Percentiles rank a stretch among this genome's conserved stretches.
These are phyloP conservation scores for Propsilocerus akamusi DNA, from an alignment of 1,140 invertebrate genomes.

Conservation along the genomic window DNA sequence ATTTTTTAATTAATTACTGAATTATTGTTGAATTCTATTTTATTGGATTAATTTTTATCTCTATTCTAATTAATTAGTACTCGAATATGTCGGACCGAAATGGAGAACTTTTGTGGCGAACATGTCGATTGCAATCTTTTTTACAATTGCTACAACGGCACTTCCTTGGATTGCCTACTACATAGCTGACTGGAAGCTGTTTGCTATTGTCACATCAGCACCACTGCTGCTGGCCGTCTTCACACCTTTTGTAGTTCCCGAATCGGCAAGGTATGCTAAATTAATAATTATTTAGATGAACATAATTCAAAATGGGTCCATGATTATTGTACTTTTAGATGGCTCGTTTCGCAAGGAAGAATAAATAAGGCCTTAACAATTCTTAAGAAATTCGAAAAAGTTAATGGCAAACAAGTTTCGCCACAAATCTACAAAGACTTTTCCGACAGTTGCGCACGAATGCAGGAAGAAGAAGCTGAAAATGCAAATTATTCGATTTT, in stretches of 20 bases:
- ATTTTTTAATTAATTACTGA: too few relatives aligned
- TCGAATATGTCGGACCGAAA: constrained; percentile 75
- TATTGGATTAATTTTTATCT: not conserved
- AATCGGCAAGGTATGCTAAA: constrained; percentile 46
- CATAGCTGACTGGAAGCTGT: constrained; percentile 53
- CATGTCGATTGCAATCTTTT: constrained; percentile 77
- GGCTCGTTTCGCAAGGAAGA: constrained; percentile 65
- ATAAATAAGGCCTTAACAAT: constrained; percentile 58
- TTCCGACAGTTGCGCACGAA: constrained; percentile 19
- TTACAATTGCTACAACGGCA: constrained; percentile 55
- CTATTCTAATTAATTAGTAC: constrained; percentile 29
- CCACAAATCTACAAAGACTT: constrained; percentile 53
- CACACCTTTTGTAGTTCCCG: constrained; percentile 57
- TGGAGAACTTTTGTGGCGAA: constrained; percentile 76
- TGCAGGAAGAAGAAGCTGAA: constrained; percentile 42
- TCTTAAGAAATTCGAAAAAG: constrained; percentile 55
- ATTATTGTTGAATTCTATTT: too few relatives aligned
- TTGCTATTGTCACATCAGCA: constrained; percentile 50
- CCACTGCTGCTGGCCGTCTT: constrained; percentile 48
- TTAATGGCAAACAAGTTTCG: constrained; percentile 56
- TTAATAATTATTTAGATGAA: not conserved
- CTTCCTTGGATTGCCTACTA: constrained; percentile 67
- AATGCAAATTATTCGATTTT: constrained; percentile 51
- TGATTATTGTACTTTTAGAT: constrained; percentile 28
- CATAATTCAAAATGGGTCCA: not conserved